These are phyloP conservation scores for Pristionchus fissidentatus DNA, from an alignment of 2,888 invertebrate genomes.

Conservation along the genomic window DNA sequence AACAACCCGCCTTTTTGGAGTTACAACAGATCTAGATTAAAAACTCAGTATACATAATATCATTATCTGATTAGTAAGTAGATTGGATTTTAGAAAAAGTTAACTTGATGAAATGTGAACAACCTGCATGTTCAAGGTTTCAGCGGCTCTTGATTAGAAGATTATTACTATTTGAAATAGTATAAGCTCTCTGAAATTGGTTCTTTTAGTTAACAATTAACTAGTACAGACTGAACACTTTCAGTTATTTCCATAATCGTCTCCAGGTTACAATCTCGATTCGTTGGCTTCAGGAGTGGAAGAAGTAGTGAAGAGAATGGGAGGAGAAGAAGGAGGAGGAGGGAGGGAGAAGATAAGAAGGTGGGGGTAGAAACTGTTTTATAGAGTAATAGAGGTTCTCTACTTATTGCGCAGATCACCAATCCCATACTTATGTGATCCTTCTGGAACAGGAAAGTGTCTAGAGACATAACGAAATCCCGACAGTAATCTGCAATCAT, in stretches of 20 bases:
- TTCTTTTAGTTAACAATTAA: background rate
- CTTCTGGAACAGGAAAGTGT: no score
- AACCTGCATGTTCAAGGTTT: background rate
- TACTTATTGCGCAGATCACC: no score
- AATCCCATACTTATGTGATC: no score
- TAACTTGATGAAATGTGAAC: background rate
- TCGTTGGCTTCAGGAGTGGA: constrained; percentile 30
- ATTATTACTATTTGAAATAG: background rate
- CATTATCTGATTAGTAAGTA: background rate
- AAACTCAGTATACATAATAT: background rate
- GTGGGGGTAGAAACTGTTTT: background rate
- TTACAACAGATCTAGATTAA: background rate
- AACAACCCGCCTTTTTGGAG: background rate
- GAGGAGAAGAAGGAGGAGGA: constrained; percentile 28
- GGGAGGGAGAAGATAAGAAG: constrained; percentile 17
- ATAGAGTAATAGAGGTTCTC: no score
- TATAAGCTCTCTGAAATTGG: background rate
- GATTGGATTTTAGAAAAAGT: background rate
- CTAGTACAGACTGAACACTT: background rate
- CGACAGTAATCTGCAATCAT: no score
- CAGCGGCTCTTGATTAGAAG: background rate
- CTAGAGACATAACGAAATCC: no score
- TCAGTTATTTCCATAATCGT: background rate
- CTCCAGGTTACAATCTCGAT: constrained; percentile 26
- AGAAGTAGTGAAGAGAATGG: constrained; percentile 39